Conservation (phyloP, 2,888 invertebrate species). For the Phyllotreta striolata region DNA sequence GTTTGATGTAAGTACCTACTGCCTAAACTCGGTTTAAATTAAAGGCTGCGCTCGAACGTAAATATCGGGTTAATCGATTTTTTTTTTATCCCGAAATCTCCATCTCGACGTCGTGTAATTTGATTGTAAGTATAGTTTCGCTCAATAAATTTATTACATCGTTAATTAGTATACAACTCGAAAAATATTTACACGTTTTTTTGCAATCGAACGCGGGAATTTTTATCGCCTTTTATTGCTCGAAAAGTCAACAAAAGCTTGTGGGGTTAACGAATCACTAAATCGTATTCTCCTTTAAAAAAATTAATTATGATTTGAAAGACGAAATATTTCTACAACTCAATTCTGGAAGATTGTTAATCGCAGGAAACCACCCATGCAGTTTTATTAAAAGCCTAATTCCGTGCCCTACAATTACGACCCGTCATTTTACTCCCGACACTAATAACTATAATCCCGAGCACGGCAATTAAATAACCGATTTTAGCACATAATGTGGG, state of each 20-base stretch:
- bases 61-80: conserved; percentile 28
- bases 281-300: no score
- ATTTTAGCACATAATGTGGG: conserved; percentile 39
- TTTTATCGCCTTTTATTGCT: no score
- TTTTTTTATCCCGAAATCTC: conserved; percentile 14
- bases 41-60: conserved; percentile 32
- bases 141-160: no score
- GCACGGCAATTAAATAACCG: conserved; percentile 37
- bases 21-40: conserved; percentile 28
- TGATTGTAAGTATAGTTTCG: no score
- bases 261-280: no score
- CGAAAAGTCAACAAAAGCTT: no score
- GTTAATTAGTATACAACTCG: no score
- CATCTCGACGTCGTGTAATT: no score
- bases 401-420: conserved; percentile 34
- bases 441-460: conserved; percentile 36
- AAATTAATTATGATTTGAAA: no score
- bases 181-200: no score
- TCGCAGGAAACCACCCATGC: conserved; percentile 36
- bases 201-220: no score
- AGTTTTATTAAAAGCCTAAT: conserved; percentile 32
- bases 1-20: conserved; percentile 25
- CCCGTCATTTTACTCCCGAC: conserved; percentile 32
- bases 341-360: neutral
- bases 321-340: no score